Base-by-base conservation (phyloP, 2,888 invertebrate genomes). In the Branchellion lobata region DNA sequence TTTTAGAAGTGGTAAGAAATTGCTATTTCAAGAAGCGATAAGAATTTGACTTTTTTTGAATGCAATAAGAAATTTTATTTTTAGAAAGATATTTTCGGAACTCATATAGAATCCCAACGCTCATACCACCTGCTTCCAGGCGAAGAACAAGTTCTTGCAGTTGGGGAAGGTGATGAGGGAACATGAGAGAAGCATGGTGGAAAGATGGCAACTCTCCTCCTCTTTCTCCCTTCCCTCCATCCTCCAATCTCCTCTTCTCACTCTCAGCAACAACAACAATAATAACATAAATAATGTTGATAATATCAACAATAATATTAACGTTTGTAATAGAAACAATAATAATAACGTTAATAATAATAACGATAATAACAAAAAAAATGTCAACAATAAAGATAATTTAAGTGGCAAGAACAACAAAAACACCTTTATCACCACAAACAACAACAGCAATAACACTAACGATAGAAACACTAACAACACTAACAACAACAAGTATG, bases 121-220 rank as follows among this genome's bases (percentile, higher is more conserved):
- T 14, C 11, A 33, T 47, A 34, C n/a, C n/a, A n/a, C n/a, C n/a
- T n/a, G n/a, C n/a, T 34, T 61, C 11, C 82, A 89, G 86, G 92
- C 93, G 0, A 93, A 94, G 84, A 88, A 91, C n/a, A 91, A 92
- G 82, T 95, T 95, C 86, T 90, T 92, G 82, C 90, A 90, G 8
- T 89, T 94, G 33, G 92, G 92, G 0, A 92, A 92, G 84, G 88
- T 91, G 57, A 91, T 95, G 89, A 92, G 91, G 84, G 89, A 90
- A 0, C 95, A 92, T 84, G 94, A 95, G 86, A 91, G 92, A 36
- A 84, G 85, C 0, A 92, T 92, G 84, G 93, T 91, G 84, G 90
- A 90, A 53, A 90, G 90, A n/a, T 95, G 93, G 92, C 87, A 91
- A 27, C 88, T 90, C 0, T 90, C 89, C 11, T 91, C 92, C 0